Base-by-base conservation (phyloP, 2,888 invertebrate genomes). In the Gasteruption jaculator region DNA sequence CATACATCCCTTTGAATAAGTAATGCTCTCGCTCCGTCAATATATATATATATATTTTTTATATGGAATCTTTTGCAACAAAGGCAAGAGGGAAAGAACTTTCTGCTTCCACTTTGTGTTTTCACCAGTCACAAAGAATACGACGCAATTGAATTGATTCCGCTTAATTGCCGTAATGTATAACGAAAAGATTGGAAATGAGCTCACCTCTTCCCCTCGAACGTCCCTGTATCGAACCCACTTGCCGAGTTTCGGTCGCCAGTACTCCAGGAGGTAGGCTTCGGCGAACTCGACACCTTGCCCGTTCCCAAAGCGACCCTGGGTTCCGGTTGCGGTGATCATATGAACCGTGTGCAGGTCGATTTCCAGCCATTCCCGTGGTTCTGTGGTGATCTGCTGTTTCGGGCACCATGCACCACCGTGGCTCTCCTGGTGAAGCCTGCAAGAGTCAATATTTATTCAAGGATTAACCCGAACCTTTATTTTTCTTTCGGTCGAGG, bases 391-490 rank as follows among this genome's bases (percentile, higher is more conserved):
- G 60, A 89, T 85, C 68, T 84, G 83, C 36, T 80, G 76, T 71
- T 83, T 82, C 8, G 94, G 93, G 73, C 94, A 94, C 94, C 93
- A 94, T 1, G 93, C 93, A 31, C 93, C 93, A 10, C 91, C 90
- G 61, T 83, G 81, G 52, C 79, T 76, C 65, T 93, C 92, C 57
- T 82, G 82, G 52, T 86, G 82, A 54, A 92, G 75, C 69, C 93
- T 93, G 79, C 19, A n/a, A n/a, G n/a, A n/a, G 43, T 42, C 53
- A 56, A 54, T 45, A 48, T 54, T 54, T 54, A 39, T 41, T 41
- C 35, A 50, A 30, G 46, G 48, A 52, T 56, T 56, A 54, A 20
- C 32, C 45, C 38, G 43, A 22, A 26, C 25, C 45, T 51, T 46
- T 47, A 49, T 52, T 52, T 56, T 50, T 42, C 31, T 43, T 33